Evolutionary conservation across 2,888 invertebrate genomes (phyloP).

Genomic region (Athalia rosae): DNA sequence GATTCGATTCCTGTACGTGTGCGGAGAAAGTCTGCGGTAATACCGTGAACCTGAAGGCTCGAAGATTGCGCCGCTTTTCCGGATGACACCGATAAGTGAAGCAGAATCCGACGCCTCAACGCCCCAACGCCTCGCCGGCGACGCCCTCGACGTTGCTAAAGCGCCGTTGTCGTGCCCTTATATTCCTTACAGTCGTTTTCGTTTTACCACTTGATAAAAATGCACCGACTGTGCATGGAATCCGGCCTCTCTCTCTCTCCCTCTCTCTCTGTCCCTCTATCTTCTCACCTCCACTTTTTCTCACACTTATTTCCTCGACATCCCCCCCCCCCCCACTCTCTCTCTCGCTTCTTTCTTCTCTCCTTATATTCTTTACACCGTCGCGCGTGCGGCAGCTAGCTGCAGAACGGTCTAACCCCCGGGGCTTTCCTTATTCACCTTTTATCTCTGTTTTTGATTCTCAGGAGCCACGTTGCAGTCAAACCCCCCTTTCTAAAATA

Average conservation of each 20-base stretch:
- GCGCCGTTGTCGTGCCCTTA: constrained; percentile 36
- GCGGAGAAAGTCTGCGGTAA: background rate
- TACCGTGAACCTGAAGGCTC: constrained; percentile 6
- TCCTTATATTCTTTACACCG: too few relatives aligned
- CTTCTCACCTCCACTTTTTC: background rate
- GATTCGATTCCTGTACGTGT: constrained; percentile 11
- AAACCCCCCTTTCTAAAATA: too few relatives aligned
- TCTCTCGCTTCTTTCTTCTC: too few relatives aligned
- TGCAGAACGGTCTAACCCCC: too few relatives aligned
- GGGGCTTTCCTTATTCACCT: too few relatives aligned
- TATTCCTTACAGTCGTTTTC: constrained; percentile 21
- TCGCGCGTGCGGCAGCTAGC: too few relatives aligned
- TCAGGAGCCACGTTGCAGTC: too few relatives aligned
- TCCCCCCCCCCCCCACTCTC: too few relatives aligned
- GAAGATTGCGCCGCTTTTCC: constrained; percentile 29
- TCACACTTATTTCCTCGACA: too few relatives aligned
- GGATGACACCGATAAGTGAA: constrained; percentile 38
- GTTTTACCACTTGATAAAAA: constrained; percentile 35
- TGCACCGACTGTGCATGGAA: constrained; percentile 23
- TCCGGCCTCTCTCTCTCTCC: background rate
- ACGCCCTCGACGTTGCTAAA: constrained; percentile 30
- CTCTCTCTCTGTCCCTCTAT: background rate
- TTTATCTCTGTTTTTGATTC: too few relatives aligned
- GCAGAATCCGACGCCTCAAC: constrained; percentile 9
- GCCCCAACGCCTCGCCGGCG: background rate